Percentiles rank a stretch among this genome's conserved stretches.
phyloP scores from a whole-genome alignment of 2,888 invertebrate species.

The Crioceris asparagi region DNA sequence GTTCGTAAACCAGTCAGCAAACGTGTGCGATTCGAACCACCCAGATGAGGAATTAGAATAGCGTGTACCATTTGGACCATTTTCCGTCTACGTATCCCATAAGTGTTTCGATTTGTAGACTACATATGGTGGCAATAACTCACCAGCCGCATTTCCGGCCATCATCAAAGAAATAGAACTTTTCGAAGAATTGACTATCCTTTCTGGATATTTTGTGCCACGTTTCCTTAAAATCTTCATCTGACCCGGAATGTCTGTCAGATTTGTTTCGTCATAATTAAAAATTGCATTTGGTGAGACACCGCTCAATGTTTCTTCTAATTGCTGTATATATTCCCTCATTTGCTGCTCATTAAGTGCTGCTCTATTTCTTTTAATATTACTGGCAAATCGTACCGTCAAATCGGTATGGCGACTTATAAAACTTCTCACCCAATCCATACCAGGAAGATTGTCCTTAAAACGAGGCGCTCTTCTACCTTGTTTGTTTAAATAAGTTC shows the following conservation, averaged over 20 bases:
- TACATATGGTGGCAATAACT: constrained; percentile 26
- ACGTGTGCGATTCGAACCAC: constrained; percentile 17
- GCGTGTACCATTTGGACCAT: constrained; percentile 17
- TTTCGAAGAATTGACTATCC: constrained; percentile 24
- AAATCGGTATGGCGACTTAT: constrained; percentile 3
- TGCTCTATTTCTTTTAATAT: neutral
- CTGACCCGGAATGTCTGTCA: constrained; percentile 26
- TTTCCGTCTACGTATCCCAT: constrained; percentile 26
- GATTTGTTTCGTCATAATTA: constrained; percentile 19
- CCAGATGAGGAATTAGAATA: constrained; percentile 21
- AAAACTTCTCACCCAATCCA: constrained; percentile 5
- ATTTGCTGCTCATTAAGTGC: neutral
- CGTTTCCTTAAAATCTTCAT: constrained; percentile 19
- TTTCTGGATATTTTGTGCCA: constrained; percentile 22
- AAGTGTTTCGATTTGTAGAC: constrained; percentile 19
- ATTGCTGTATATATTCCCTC: neutral
- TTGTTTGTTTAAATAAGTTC: constrained; percentile 1
- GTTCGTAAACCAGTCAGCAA: constrained; percentile 10
- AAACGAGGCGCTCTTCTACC: constrained; percentile 3
- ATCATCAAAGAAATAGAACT: constrained; percentile 23
- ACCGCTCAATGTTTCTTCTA: neutral
- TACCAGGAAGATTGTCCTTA: constrained; percentile 2
- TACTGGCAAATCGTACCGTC: constrained; percentile 2
- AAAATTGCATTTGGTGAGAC: neutral
- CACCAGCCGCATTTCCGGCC: constrained; percentile 20